A percentile compares a stretch with the other conserved stretches of the same genome.
phyloP scores from a whole-genome alignment of 2,888 invertebrate species.

The Chymomyza procnemis region DNA sequence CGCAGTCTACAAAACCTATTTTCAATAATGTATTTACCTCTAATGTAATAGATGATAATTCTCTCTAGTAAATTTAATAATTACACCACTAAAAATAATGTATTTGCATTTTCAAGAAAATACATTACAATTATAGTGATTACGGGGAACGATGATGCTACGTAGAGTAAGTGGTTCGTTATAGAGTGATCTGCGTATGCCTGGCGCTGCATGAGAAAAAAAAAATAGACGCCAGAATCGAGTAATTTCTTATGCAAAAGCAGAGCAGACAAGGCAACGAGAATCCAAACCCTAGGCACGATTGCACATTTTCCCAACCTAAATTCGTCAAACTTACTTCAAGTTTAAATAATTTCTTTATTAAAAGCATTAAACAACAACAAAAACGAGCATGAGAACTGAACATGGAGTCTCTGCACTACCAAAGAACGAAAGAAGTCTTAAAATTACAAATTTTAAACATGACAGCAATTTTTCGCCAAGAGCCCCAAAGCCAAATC shows the following conservation, averaged over 20 bases:
- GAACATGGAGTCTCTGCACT: conserved; percentile 2
- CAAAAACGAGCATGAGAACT: conserved; percentile 46
- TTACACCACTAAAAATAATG: neutral
- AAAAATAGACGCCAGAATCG: neutral
- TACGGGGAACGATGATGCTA: neutral
- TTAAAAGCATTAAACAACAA: conserved; percentile 41
- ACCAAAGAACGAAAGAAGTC: conserved; percentile 3
- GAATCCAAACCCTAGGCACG: neutral
- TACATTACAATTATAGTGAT: neutral
- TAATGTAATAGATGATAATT: neutral
- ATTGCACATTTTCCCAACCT: neutral
- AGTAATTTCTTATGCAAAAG: neutral
- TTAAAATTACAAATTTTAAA: conserved; percentile 46
- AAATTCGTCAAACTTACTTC: neutral
- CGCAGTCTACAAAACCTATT: no score
- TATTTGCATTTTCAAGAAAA: neutral
- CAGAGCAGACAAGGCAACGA: neutral
- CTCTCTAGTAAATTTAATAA: neutral
- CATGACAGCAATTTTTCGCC: conserved; percentile 55
- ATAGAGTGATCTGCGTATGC: no score
- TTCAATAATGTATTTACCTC: no score
- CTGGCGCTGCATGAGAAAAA: neutral
- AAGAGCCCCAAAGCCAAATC: conserved; percentile 25
- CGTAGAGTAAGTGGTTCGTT: no score
- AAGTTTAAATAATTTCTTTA: conserved; percentile 70